phyloP scores from a whole-genome alignment of 2,888 invertebrate genomes.

The Eucriotettix oculatus region DNA sequence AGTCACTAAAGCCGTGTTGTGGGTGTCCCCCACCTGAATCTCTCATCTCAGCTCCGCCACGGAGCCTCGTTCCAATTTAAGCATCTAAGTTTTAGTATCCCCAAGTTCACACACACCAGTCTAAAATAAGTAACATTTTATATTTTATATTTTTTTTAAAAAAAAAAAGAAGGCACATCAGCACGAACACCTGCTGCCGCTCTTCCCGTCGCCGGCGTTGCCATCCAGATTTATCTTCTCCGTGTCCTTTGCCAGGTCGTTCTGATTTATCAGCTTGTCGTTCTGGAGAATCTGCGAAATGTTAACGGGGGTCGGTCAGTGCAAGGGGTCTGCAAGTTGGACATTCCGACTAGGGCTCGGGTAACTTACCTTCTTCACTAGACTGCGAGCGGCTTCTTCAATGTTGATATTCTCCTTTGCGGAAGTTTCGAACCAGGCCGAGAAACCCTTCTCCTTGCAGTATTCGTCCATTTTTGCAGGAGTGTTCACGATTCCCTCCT shows the following conservation, averaged over 20 bases:
- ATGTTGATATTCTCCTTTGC: conserved; percentile 94
- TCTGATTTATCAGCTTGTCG: conserved; percentile 50
- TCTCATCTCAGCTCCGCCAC: too few species aligned
- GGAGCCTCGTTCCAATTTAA: not conserved
- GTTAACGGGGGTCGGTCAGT: not conserved
- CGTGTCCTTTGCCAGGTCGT: conserved; percentile 44
- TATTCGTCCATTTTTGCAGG: conserved; percentile 81
- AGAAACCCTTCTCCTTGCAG: conserved; percentile 80
- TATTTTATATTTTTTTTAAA: not conserved
- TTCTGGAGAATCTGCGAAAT: conserved; percentile 53
- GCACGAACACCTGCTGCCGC: conserved; percentile 39
- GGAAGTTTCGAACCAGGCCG: conserved; percentile 91
- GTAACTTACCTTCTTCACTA: conserved; percentile 66
- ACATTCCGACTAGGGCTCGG: not conserved
- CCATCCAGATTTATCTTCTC: conserved; percentile 50
- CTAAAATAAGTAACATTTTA: not conserved
- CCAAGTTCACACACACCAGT: not conserved
- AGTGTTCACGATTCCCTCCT: conserved; percentile 72
- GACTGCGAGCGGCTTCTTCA: conserved; percentile 80
- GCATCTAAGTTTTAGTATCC: not conserved
- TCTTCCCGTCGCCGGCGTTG: conserved; percentile 9
- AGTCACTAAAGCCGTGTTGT: too few species aligned
- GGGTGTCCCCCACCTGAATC: too few species aligned
- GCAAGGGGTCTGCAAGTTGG: conserved; percentile 1
- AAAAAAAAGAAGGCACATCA: conserved; percentile 24